Evolutionary conservation across 2,888 invertebrate species (phyloP), one percentile per base, ranked within the genome.

Genomic region (Rutpela maculata): DNA sequence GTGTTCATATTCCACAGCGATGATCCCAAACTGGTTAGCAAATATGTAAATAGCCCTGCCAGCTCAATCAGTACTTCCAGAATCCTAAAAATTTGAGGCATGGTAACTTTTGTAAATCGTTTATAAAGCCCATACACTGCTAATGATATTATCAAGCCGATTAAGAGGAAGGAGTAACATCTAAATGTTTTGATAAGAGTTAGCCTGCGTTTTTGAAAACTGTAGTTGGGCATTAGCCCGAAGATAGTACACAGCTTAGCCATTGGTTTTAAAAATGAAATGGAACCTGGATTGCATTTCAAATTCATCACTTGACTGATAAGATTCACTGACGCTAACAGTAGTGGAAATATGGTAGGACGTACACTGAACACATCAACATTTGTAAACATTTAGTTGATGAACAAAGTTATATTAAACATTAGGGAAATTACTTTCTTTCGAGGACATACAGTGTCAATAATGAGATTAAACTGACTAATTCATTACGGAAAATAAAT

Each of bases 171-270:
- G 0, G 66, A 19, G 50, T 66, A 66, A n/a, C 43, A 50, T 15
- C 15, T 50, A 43, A 22, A 66, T 10, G 18, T 17, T 9, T 4
- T 50, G 7, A 11, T 7, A 43, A 10, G 19, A 15, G 19, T 19
- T 11, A 66, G 18, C 50, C 50, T 66, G 15, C 15, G 15, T 5
- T 55, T 11, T 12, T 22, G 18, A 4, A 66, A 50, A 19, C 26
- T 66, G 66, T 55, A 66, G 11, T 15, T 22, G 12, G 66, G 66
- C 4, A 11, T 50, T 19, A 66, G 15, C 3, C 50, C 66, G 15
- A 66, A 55, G 7, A 57, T 6, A 18, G 2, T 17, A 7, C 18
- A 57, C 9, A 17, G 4, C 10, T 18, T 57, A 10, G 17, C n/a
- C 1, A 57, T 57, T 1, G 57, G 57, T 19, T 17, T 0, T 57